These are phyloP conservation scores for Caenorhabditis plicata DNA, from an alignment of 2,888 invertebrate genomes.

Conservation along the genomic window DNA sequence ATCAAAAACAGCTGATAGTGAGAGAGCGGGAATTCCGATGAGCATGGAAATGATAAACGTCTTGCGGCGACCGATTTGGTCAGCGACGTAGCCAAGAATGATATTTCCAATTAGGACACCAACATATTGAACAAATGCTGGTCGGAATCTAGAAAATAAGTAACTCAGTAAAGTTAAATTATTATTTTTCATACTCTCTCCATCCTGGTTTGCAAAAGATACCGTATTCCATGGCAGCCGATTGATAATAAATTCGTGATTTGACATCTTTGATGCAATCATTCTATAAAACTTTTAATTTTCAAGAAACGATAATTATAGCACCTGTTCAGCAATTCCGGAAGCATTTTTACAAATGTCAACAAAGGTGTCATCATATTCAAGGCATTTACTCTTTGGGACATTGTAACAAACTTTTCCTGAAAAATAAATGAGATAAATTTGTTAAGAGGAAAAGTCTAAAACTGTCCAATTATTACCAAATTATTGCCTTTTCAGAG, in stretches of 20 bases:
- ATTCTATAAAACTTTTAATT: conserved; percentile 2
- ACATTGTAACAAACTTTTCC: conserved; percentile 37
- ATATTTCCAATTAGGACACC: conserved; percentile 48
- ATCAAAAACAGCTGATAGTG: conserved; percentile 37
- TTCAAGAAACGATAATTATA: too few species aligned
- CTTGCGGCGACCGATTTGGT: conserved; percentile 38
- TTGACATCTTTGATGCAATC: conserved; percentile 29
- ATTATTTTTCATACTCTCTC: conserved; percentile 25
- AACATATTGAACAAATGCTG: conserved; percentile 45
- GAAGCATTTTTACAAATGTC: conserved; percentile 30
- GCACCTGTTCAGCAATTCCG: conserved; percentile 7
- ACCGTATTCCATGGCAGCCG: conserved; percentile 44
- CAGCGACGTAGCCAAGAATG: conserved; percentile 40
- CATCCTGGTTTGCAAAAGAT: conserved; percentile 39
- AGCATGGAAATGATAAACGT: conserved; percentile 42
- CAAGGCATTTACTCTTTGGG: conserved; percentile 41
- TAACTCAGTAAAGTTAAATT: neutral
- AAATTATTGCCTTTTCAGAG: too few species aligned
- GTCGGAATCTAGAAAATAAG: conserved; percentile 31
- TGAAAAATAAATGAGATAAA: conserved; percentile 4
- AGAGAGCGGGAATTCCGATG: conserved; percentile 39
- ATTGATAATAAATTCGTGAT: conserved; percentile 35
- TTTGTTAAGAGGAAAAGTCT: too few species aligned
- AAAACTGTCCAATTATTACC: too few species aligned
- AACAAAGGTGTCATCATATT: conserved; percentile 27